Percentiles rank a stretch among this genome's conserved stretches.
phyloP scores from a whole-genome alignment of 64 coral and sea anemone genomes.

The Pocillopora damicornis region DNA sequence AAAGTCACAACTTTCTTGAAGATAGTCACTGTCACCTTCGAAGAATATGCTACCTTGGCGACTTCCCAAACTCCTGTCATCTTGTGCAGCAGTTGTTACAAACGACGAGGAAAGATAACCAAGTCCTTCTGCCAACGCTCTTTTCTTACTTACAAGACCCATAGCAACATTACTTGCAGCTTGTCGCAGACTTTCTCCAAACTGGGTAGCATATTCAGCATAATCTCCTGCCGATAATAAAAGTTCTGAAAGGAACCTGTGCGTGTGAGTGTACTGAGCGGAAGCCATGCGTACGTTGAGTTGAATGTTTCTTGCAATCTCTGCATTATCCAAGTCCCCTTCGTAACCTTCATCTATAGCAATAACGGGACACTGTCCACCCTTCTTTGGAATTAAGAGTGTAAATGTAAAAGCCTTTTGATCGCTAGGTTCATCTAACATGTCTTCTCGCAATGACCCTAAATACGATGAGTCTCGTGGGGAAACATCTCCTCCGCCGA shows the following conservation, averaged over 20 bases:
- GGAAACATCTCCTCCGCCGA: conserved; percentile 30
- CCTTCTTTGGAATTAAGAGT: conserved; percentile 71
- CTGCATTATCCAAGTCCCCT: conserved; percentile 37
- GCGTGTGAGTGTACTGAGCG: conserved; percentile 89
- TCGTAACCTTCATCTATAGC: conserved; percentile 33
- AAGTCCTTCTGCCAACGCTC: conserved; percentile 75
- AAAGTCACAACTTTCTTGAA: conserved; percentile 61
- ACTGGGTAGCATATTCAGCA: conserved; percentile 73
- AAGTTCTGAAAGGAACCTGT: conserved; percentile 89
- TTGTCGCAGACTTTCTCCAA: conserved; percentile 84
- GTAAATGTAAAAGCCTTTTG: conserved; percentile 83
- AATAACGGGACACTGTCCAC: conserved; percentile 36
- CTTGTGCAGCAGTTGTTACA: conserved; percentile 36
- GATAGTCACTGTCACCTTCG: conserved; percentile 47
- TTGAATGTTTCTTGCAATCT: conserved; percentile 81
- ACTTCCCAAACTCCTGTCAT: conserved; percentile 43
- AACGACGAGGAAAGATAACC: conserved; percentile 95
- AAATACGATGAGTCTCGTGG: conserved; percentile 45
- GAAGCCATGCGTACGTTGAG: conserved; percentile 79
- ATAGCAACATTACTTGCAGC: conserved; percentile 92
- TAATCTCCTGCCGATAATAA: conserved; percentile 87
- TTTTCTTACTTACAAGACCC: conserved; percentile 95
- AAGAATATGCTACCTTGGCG: conserved; percentile 60
- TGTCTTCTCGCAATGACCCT: conserved; percentile 66
- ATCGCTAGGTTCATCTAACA: conserved; percentile 48